Evolutionary conservation across 2,797 vertebrate genomes (phyloP).

Genomic region (Tadarida brasiliensis): DNA sequence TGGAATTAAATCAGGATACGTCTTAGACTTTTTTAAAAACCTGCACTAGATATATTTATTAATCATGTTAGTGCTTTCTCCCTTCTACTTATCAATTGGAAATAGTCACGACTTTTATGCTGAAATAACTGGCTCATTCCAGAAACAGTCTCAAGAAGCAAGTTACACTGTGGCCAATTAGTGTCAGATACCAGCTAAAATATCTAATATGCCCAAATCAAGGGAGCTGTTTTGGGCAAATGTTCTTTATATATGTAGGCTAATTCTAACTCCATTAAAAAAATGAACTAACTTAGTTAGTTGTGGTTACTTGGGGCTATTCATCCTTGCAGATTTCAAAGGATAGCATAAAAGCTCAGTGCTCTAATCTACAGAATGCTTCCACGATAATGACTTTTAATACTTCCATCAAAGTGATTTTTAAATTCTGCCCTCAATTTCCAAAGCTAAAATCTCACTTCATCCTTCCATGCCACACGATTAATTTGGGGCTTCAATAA

Average conservation of each 20-base stretch:
- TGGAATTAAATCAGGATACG: background rate
- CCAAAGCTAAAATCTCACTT: background rate
- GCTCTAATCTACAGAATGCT: background rate
- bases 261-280: conserved; percentile 31
- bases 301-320: background rate
- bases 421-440: background rate
- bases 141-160: background rate
- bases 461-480: background rate
- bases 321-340: background rate
- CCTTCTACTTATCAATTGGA: background rate
- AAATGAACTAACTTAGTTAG: background rate
- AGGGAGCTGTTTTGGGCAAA: background rate
- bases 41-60: background rate
- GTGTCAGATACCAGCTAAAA: background rate
- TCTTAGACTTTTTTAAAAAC: background rate
- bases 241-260: background rate
- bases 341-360: background rate
- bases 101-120: background rate
- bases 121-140: background rate
- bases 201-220: background rate
- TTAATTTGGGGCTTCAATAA: too few species aligned
- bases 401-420: background rate
- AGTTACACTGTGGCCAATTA: background rate
- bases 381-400: background rate
- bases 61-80: background rate